These are phyloP conservation scores for Pygoscelis antarcticus DNA, from an alignment of 2,113 vertebrate genomes.

Conservation along the genomic window DNA sequence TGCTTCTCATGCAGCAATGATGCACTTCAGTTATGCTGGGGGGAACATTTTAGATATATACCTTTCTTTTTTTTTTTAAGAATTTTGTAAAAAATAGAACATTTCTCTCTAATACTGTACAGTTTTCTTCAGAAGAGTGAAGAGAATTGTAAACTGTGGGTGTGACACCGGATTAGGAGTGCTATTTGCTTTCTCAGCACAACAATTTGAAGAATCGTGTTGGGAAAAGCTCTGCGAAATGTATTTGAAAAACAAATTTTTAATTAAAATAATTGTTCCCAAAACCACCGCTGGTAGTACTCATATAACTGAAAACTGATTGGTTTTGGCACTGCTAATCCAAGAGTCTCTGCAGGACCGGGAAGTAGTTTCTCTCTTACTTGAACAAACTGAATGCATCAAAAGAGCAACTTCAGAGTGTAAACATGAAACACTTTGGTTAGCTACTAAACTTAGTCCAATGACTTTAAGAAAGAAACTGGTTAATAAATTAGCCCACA, in stretches of 20 bases:
- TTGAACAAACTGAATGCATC: neutral
- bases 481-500: neutral
- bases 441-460: neutral
- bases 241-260: constrained; percentile 48
- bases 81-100: constrained; percentile 54
- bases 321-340: constrained; percentile 24
- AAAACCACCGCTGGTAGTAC: constrained; percentile 44
- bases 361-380: neutral
- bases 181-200: constrained; percentile 12
- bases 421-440: neutral
- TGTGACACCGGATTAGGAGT: constrained; percentile 1
- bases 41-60: constrained; percentile 62
- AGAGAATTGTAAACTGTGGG: constrained; percentile 54
- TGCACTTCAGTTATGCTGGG: constrained; percentile 42
- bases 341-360: neutral
- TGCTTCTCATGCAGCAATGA: neutral
- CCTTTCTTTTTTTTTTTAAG: neutral
- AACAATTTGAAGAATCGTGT: neutral
- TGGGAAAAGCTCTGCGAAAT: constrained; percentile 21
- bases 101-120: constrained; percentile 69
- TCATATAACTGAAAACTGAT: neutral
- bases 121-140: constrained; percentile 62
- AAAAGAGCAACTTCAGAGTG: neutral
- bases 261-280: constrained; percentile 19
- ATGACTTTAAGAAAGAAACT: neutral